Evolutionary conservation across 2,888 invertebrate species (phyloP).

Genomic region (Synanthedon tipuliformis): DNA sequence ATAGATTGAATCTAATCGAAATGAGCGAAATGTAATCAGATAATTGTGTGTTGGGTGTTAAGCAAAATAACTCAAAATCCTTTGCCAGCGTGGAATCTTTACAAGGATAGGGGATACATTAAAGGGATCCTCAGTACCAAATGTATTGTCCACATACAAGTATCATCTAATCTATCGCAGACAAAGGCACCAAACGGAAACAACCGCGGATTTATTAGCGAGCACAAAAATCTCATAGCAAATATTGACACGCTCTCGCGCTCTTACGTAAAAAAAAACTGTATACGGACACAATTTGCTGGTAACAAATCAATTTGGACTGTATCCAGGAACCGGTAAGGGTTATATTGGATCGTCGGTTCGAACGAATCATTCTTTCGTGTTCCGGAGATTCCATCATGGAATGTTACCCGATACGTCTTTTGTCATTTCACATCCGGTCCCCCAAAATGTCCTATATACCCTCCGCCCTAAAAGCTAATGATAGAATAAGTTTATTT

Average conservation of each 20-base stretch:
- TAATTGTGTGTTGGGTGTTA: no score
- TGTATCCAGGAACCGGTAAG: background rate
- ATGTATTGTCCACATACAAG: no score
- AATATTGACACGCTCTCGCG: constrained; percentile 11
- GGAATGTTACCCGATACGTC: constrained; percentile 32
- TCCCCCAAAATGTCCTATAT: constrained; percentile 1
- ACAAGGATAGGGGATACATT: no score
- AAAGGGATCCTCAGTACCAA: no score
- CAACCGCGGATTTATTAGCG: background rate
- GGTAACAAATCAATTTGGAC: background rate
- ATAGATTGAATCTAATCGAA: no score
- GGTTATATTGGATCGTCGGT: background rate
- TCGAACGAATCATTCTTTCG: constrained; percentile 4
- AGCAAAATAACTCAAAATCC: no score
- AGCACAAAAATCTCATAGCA: constrained; percentile 7
- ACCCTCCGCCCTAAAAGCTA: background rate
- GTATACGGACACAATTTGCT: background rate
- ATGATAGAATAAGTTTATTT: background rate
- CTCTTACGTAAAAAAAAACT: constrained; percentile 3
- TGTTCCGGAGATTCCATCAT: constrained; percentile 17
- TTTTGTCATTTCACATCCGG: constrained; percentile 47
- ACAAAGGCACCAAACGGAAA: background rate
- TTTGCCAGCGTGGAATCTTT: no score
- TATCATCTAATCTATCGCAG: background rate
- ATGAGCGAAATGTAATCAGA: no score